Percentiles rank a stretch among this genome's conserved stretches.
phyloP scores from a whole-genome alignment of 2,113 vertebrate genomes.

The Apteryx mantelli region DNA sequence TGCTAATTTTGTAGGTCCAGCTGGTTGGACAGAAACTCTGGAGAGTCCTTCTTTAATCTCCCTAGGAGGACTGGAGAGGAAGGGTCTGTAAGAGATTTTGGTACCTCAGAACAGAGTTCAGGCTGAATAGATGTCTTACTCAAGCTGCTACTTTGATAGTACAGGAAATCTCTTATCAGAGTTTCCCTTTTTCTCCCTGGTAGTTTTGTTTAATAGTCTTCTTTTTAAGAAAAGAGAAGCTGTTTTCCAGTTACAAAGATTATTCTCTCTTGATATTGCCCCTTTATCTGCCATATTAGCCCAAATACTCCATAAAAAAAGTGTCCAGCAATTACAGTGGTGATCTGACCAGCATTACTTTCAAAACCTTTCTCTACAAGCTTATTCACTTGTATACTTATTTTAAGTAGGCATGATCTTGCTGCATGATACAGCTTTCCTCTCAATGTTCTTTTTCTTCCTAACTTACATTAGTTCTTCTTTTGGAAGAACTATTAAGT shows the following conservation, averaged over 20 bases:
- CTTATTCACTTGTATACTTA: rapidly evolving
- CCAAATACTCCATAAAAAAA: background rate
- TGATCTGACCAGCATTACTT: background rate
- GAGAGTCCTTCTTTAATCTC: background rate
- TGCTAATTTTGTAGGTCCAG: background rate
- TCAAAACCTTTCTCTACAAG: background rate
- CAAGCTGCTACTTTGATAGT: background rate
- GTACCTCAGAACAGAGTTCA: background rate
- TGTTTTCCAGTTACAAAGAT: background rate
- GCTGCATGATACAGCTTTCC: background rate
- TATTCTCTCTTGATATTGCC: background rate
- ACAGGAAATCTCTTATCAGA: background rate
- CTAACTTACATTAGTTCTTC: background rate
- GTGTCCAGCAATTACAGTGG: background rate
- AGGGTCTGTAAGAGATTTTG: background rate
- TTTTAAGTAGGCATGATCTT: background rate
- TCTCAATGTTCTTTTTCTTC: background rate
- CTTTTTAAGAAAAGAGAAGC: background rate
- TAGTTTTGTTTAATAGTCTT: background rate
- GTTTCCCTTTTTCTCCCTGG: background rate
- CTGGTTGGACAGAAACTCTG: background rate
- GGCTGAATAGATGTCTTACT: background rate
- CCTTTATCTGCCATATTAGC: background rate
- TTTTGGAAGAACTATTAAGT: background rate
- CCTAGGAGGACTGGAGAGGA: background rate